Evolutionary conservation across 2,888 invertebrate genomes (phyloP), one percentile per base, ranked within the genome.

Genomic region (Ochropacha duplaris): DNA sequence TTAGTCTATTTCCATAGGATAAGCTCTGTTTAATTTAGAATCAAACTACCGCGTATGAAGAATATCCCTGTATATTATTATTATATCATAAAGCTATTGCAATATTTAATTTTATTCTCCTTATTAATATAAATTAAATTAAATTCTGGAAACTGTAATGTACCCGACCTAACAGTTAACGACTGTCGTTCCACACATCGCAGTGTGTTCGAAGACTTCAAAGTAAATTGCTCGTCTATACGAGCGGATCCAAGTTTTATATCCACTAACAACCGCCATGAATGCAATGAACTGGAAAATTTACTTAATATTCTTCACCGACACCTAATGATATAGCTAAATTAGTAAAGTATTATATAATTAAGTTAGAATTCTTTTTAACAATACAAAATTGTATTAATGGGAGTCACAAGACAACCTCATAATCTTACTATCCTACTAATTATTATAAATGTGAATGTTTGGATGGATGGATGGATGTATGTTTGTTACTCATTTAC

Each of bases 181-280:
- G 52, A 12, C 44, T 44, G 54, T 54, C 34, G 24, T 44, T 16
- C 39, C 44, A 54, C 50, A 50, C 56, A 36, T 36, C 19, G 50
- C 50, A 19, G 50, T 24, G 8, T 31, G 24, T 16, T 22, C n/a
- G n/a, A n/a, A n/a, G 49, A 31, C 50, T 62, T 59, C 57, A 44
- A 56, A 58, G 60, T 59, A 61, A 71, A 71, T 65, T 59, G 68
- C 60, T 66, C 66, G 66, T 68, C 58, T 58, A 49, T 50, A 56
- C 28, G 59, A 57, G 68, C 68, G 63, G 55, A 57, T 56, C 68
- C 52, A 68, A 70, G 22, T 66, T 71, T 71, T 70, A 70, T 70
- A 60, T 58, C 56, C 59, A 60, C 51, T 70, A 70, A 70, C 66
- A 60, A 68, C 68, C 51, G 9, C 36, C 34, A n/a, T 1, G 19